Conservation (phyloP, 2,888 invertebrate species). For the Oeneis ivallda region DNA sequence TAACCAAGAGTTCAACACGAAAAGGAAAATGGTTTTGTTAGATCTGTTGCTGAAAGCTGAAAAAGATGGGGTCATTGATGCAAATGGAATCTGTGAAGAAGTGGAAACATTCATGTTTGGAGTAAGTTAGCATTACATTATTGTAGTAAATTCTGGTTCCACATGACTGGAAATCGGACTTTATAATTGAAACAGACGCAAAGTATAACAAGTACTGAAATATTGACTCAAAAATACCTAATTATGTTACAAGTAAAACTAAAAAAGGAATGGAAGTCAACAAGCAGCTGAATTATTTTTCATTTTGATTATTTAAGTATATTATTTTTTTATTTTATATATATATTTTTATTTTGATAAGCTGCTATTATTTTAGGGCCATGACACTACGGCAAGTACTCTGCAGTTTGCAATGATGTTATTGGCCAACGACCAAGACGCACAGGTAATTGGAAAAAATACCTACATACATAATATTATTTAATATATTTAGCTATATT, state of each 20-base stretch:
- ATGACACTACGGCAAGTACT: slow-evolving; percentile 74
- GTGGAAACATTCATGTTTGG: slow-evolving; percentile 72
- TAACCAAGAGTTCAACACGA: not conserved
- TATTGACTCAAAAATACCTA: too few relatives aligned
- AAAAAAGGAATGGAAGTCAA: too few relatives aligned
- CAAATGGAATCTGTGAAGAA: slow-evolving; percentile 11
- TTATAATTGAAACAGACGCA: too few relatives aligned
- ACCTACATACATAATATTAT: not conserved
- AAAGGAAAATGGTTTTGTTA: slow-evolving; percentile 3
- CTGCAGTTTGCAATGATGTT: slow-evolving; percentile 66
- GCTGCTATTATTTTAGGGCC: slow-evolving; percentile 60
- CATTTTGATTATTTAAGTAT: not conserved
- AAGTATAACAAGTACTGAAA: too few relatives aligned
- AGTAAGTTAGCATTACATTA: slow-evolving; percentile 62
- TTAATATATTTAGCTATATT: not conserved
- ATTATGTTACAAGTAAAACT: too few relatives aligned
- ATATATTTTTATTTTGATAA: not conserved
- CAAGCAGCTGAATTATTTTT: too few relatives aligned
- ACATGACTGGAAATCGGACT: too few relatives aligned
- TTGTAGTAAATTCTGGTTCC: too few relatives aligned
- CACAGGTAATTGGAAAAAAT: slow-evolving; percentile 49
- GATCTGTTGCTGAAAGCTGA: slow-evolving; percentile 9
- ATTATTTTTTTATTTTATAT: slow-evolving; percentile 1
- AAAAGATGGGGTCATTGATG: slow-evolving; percentile 4
- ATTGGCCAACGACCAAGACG: slow-evolving; percentile 64